phyloP scores from a whole-genome alignment of 2,888 invertebrate genomes.

The Drosophila siamana region DNA sequence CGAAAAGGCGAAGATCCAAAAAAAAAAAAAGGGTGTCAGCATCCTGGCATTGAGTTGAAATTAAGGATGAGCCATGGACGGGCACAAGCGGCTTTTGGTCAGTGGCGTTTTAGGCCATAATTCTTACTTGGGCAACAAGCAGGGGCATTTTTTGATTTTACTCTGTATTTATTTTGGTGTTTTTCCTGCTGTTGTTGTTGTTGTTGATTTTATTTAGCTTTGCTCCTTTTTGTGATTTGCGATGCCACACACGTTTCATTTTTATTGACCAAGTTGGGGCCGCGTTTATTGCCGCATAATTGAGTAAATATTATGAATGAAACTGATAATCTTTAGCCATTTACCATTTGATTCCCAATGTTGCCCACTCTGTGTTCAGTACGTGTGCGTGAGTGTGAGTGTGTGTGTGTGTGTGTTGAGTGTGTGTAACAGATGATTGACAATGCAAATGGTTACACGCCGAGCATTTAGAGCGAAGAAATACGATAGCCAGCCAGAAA shows the following conservation, averaged over 20 bases:
- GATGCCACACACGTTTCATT: constrained; percentile 66
- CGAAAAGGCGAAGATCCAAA: background rate
- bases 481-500: background rate
- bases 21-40: constrained; percentile 27
- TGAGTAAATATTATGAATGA: constrained; percentile 74
- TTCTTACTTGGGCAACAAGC: constrained; percentile 12
- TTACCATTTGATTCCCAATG: constrained; percentile 59
- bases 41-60: constrained; percentile 25
- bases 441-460: constrained; percentile 58
- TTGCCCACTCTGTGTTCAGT: background rate
- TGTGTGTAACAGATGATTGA: constrained; percentile 44
- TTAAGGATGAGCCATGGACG: constrained; percentile 14
- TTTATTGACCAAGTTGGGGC: constrained; percentile 70
- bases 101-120: constrained; percentile 19
- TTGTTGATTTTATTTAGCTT: constrained; percentile 1
- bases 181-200: too few species aligned
- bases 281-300: constrained; percentile 73
- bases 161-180: background rate
- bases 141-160: background rate
- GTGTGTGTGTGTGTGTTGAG: constrained; percentile 14
- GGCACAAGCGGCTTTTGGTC: background rate
- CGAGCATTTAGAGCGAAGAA: constrained; percentile 26
- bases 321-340: constrained; percentile 69
- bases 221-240: constrained; percentile 41
- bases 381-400: background rate